phyloP scores from a whole-genome alignment of 92 coral and sea anemone genomes.

The Ricordea florida region DNA sequence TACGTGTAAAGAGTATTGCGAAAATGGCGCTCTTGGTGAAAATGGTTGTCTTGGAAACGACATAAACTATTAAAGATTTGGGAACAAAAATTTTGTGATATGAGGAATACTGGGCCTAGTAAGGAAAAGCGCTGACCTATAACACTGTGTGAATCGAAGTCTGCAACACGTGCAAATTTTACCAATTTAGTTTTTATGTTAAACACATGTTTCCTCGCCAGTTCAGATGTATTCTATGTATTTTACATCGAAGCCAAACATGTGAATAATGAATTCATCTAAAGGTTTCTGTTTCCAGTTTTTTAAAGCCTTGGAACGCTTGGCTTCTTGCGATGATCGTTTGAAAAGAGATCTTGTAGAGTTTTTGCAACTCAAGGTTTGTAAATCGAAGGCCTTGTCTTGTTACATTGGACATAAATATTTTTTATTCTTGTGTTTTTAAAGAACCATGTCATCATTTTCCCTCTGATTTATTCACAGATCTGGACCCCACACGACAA shows the following conservation, averaged over 20 bases:
- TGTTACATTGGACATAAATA: background rate
- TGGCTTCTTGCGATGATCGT: conserved; percentile 46
- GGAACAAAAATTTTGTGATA: no score
- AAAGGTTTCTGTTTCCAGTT: conserved; percentile 65
- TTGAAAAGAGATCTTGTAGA: conserved; percentile 55
- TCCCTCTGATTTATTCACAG: no score
- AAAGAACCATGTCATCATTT: no score
- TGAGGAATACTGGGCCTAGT: conserved; percentile 11
- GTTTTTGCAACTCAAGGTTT: conserved; percentile 65
- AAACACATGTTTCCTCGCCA: background rate
- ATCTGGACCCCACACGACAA: conserved; percentile 80
- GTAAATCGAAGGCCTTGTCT: background rate
- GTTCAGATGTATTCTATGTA: background rate
- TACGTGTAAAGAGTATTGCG: background rate
- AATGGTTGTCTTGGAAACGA: conserved; percentile 63
- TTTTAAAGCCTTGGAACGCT: conserved; percentile 43
- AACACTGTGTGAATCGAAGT: background rate
- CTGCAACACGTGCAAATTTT: conserved; percentile 23
- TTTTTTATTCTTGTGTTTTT: background rate
- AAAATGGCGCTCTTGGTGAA: conserved; percentile 30
- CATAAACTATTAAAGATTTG: background rate
- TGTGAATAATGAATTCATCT: conserved; percentile 45
- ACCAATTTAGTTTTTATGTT: conserved; percentile 1
- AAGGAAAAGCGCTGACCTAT: background rate
- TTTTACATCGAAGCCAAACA: background rate